phyloP scores from a whole-genome alignment of 2,888 invertebrate species.

The Geotrupes spiniger region DNA sequence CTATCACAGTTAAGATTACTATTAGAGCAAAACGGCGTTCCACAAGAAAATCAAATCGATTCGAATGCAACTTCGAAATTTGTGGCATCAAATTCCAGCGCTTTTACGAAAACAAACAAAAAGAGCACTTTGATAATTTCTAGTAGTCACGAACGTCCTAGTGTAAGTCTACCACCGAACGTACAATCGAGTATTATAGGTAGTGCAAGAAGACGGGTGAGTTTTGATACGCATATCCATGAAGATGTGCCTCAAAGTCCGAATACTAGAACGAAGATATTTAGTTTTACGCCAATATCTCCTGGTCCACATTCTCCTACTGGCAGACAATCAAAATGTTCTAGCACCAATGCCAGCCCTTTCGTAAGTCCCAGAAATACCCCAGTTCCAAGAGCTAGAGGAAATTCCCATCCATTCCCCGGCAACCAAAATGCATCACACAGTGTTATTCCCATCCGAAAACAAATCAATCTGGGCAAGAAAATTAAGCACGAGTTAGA shows the following conservation, averaged over 20 bases:
- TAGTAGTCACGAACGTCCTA: not conserved
- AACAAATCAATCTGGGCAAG: conserved; percentile 23
- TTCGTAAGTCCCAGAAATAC: conserved; percentile 81
- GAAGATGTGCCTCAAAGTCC: conserved; percentile 68
- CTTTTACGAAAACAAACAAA: not conserved
- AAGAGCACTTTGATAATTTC: not conserved
- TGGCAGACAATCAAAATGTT: conserved; percentile 56
- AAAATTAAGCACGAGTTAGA: conserved; percentile 41
- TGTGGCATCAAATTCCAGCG: not conserved
- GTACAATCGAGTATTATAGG: not conserved
- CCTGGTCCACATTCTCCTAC: conserved; percentile 69
- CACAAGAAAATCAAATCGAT: conserved; percentile 3
- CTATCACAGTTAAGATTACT: conserved; percentile 72
- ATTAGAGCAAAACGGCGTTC: conserved; percentile 42
- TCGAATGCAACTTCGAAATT: conserved; percentile 9
- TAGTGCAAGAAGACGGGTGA: conserved; percentile 53
- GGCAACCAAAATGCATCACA: conserved; percentile 21
- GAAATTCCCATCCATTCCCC: conserved; percentile 54
- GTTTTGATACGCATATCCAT: conserved; percentile 54
- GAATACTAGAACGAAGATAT: conserved; percentile 73
- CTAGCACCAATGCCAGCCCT: conserved; percentile 71
- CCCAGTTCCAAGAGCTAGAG: conserved; percentile 66
- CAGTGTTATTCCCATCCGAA: conserved; percentile 23
- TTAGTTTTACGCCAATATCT: conserved; percentile 84
- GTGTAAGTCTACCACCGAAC: not conserved